These are phyloP conservation scores for Galemys pyrenaicus DNA, from an alignment of 2,113 vertebrate species.

Conservation along the genomic window DNA sequence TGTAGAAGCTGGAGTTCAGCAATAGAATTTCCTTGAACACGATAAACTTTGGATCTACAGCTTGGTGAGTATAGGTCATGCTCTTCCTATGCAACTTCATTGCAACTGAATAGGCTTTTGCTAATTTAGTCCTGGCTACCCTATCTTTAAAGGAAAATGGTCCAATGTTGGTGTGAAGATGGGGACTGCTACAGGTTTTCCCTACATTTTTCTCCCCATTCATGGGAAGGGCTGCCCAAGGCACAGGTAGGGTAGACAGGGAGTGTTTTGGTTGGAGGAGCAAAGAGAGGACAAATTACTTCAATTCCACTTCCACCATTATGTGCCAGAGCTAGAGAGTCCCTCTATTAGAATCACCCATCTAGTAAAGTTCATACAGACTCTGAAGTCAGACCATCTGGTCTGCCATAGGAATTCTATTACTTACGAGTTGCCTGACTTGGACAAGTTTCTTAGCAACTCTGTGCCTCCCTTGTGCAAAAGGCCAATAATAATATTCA, in stretches of 20 bases:
- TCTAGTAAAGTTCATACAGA: background rate
- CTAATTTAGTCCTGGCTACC: background rate
- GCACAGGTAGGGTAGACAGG: no score
- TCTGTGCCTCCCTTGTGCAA: background rate
- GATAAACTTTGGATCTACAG: background rate
- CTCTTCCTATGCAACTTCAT: background rate
- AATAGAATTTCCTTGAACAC: background rate
- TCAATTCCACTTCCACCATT: background rate
- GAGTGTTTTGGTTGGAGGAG: background rate
- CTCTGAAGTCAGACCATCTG: background rate
- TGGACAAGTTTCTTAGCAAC: background rate
- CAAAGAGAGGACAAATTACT: background rate
- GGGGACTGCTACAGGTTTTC: background rate
- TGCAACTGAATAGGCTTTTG: background rate
- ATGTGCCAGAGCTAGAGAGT: background rate
- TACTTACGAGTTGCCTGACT: background rate
- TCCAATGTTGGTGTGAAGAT: no score
- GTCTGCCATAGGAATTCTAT: no score
- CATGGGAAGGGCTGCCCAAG: background rate
- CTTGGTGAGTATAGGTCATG: background rate
- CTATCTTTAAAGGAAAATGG: background rate
- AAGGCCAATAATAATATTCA: background rate
- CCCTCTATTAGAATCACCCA: background rate
- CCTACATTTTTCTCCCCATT: background rate
- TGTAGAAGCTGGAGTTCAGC: background rate